phyloP scores from a whole-genome alignment of 2,888 invertebrate genomes.

The Ischnus inquisitorius region DNA sequence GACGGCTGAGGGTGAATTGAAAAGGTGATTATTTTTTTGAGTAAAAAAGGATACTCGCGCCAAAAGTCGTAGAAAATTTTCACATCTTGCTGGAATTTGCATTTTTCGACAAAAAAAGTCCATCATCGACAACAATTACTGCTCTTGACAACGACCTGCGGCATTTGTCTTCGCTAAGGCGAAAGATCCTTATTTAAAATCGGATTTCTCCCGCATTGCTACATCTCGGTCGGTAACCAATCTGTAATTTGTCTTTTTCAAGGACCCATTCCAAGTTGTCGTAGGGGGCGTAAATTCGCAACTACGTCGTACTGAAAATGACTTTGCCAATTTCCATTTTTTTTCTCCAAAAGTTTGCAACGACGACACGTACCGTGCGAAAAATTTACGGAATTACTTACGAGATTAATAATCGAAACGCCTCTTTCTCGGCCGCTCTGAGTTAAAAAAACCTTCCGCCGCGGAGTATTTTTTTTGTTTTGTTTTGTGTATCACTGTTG shows the following conservation, averaged over 20 bases:
- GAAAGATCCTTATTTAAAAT: background rate
- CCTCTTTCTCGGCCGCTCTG: no score
- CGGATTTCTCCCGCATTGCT: conserved; percentile 6
- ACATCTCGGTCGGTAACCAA: conserved; percentile 11
- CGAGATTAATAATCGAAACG: no score
- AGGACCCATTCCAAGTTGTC: background rate
- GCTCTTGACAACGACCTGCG: background rate
- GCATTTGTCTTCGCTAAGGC: background rate
- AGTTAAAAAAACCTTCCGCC: no score
- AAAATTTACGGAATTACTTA: no score
- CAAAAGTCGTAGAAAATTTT: conserved; percentile 2
- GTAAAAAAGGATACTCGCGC: background rate
- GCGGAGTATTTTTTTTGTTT: no score
- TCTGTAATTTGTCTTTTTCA: background rate
- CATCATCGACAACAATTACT: background rate
- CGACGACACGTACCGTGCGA: no score
- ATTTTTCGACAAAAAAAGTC: no score
- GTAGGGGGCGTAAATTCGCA: background rate
- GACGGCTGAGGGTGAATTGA: background rate
- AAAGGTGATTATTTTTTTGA: background rate
- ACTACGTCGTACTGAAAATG: background rate
- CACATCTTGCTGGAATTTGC: no score
- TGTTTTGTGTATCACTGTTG: conserved; percentile 97
- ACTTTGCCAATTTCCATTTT: background rate
- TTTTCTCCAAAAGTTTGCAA: background rate